Percentiles rank a stretch among this genome's conserved stretches.
Evolutionary conservation across 2,113 vertebrate species (phyloP).

Genomic region (Paraplagusia blochii): DNA sequence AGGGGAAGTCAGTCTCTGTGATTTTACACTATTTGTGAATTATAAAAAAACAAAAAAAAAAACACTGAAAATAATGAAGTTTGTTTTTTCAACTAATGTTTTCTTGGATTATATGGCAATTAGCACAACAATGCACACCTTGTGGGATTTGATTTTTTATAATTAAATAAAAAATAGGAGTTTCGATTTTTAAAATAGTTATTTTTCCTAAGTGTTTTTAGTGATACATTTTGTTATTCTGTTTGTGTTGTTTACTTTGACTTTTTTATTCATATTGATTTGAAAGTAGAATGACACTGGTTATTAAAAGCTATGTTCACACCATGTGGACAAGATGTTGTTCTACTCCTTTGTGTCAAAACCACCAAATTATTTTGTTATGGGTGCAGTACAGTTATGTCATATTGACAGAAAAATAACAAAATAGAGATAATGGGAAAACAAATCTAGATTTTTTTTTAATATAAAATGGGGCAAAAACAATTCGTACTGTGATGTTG

Average conservation of each 20-base stretch:
- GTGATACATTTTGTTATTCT: constrained; percentile 26
- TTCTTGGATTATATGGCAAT: constrained; percentile 11
- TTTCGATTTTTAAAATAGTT: constrained; percentile 1
- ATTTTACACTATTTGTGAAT: too few species aligned
- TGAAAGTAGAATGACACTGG: constrained; percentile 1
- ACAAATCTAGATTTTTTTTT: too few species aligned
- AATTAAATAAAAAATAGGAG: neutral
- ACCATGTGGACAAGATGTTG: constrained; percentile 4
- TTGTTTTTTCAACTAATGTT: neutral
- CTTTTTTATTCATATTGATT: neutral
- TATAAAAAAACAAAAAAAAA: neutral
- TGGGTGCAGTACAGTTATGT: constrained; percentile 1
- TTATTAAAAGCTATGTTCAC: constrained; percentile 8
- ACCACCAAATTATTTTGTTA: neutral
- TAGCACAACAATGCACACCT: neutral
- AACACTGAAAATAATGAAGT: neutral
- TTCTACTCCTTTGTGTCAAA: neutral
- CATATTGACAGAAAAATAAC: constrained; percentile 60
- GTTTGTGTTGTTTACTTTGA: neutral
- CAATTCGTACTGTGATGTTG: too few species aligned
- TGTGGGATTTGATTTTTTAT: constrained; percentile 14
- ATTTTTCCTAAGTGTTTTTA: constrained; percentile 32
- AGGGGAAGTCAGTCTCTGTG: too few species aligned
- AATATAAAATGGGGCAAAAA: too few species aligned
- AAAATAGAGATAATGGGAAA: constrained; percentile 74